Percentiles rank a stretch among this genome's conserved stretches.
phyloP scores from a whole-genome alignment of 2,113 vertebrate genomes.

The Laticauda laticaudata region DNA sequence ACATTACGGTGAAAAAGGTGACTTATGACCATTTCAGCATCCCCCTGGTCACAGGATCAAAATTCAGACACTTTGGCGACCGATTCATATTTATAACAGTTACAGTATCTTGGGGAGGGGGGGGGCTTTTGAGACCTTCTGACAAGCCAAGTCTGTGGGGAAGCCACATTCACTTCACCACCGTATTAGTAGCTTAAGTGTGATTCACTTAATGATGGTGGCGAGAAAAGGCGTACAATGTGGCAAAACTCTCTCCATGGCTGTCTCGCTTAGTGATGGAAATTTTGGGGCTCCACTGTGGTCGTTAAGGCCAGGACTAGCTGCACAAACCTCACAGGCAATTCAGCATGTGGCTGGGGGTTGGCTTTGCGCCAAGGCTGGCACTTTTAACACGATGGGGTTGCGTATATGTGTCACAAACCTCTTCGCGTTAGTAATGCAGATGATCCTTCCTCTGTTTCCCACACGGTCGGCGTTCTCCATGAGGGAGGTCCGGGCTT shows the following conservation, averaged over 20 bases:
- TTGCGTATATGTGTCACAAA: conserved; percentile 32
- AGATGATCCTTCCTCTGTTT: conserved; percentile 93
- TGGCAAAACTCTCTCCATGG: neutral
- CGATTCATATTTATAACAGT: no score
- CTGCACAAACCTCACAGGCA: neutral
- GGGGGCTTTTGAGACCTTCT: no score
- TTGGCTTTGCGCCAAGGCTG: neutral
- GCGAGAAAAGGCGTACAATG: neutral
- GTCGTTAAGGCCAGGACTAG: neutral
- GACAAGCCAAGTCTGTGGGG: no score
- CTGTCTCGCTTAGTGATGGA: no score
- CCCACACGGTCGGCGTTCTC: conserved; percentile 92
- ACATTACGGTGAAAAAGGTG: neutral
- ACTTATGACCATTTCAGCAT: neutral
- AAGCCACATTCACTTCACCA: neutral
- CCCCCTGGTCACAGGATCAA: neutral
- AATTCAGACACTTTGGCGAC: neutral
- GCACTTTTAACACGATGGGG: neutral
- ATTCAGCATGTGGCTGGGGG: neutral
- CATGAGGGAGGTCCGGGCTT: conserved; percentile 85
- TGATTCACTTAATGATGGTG: neutral
- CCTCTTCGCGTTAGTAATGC: conserved; percentile 97
- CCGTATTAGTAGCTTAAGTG: neutral
- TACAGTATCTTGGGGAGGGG: no score
- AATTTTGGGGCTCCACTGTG: neutral